These are phyloP conservation scores for Takifugu ocellatus DNA, from an alignment of 2,797 vertebrate species.

Conservation along the genomic window DNA sequence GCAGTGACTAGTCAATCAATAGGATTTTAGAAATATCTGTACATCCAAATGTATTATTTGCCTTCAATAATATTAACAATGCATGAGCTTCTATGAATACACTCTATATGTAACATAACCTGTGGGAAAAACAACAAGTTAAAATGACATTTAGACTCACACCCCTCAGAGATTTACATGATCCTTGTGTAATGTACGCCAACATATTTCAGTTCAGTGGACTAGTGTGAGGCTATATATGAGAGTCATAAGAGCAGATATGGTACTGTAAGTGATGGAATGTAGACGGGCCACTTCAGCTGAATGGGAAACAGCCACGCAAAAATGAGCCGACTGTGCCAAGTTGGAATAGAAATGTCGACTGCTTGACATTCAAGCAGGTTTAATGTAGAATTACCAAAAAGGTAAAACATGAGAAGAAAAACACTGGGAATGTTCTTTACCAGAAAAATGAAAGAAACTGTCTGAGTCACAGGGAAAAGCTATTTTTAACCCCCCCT, in stretches of 20 bases:
- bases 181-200: slow-evolving; percentile 8
- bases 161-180: background rate
- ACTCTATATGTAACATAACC: too few relatives aligned
- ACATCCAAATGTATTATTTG: too few relatives aligned
- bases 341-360: slow-evolving; percentile 24
- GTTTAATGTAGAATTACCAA: background rate
- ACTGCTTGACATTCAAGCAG: slow-evolving; percentile 7
- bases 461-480: slow-evolving; percentile 8
- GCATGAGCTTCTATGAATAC: too few relatives aligned
- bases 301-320: slow-evolving; percentile 12
- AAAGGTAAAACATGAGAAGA: background rate
- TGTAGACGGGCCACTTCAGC: slow-evolving; percentile 58
- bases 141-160: background rate
- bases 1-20: background rate
- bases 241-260: slow-evolving; percentile 31
- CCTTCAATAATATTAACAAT: too few relatives aligned
- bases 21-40: background rate
- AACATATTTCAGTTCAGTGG: background rate
- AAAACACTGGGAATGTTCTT: background rate
- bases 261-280: slow-evolving; percentile 44
- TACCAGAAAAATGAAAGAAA: background rate
- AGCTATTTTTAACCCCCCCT: background rate
- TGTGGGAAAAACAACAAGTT: background rate
- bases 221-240: background rate
- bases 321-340: slow-evolving; percentile 27